Base-by-base conservation (phyloP, 2,113 vertebrate genomes). In the Plestiodon gilberti region DNA sequence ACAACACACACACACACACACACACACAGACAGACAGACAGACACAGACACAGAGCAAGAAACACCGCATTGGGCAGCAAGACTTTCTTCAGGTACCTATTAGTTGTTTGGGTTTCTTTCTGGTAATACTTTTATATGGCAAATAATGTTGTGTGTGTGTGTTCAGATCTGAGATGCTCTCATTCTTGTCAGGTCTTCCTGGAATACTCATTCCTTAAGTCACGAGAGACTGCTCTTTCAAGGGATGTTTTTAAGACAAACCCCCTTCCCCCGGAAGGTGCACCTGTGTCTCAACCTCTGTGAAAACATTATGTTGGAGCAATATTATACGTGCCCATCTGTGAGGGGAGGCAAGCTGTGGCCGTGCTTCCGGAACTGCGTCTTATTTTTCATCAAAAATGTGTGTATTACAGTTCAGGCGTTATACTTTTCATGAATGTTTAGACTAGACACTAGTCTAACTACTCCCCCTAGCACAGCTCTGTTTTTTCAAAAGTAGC, bases 81-180 rank as follows among this genome's bases (percentile, higher is more conserved):
- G 69, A 59, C 64, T 67, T 35, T 64, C 14, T 3, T 74, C 90
- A 92, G 93, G 94, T 93, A 90, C 67, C 43, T 28, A 1, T 2
- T 67, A 15, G 7, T 67, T 9, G 33, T 69, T 73, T 43, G 35
- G 17, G 40, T 71, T 40, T 25, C 15, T 73, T 71, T 78, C 10
- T 43, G n/a, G 14, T 64, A 74, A 48, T 5, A 83, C 1, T 9
- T 83, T 35, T 33, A 40, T 20, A 18, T 52, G 57, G 30, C 13
- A 74, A n/a, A 17, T 65, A 79, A 59, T 25, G 69, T 74, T 52
- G 23, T 43, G 71, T 59, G 11, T 35, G 30, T 10, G 55, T 23
- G n/a, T 84, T 59, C 73, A 67, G 59, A 20, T n/a, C n/a, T 62
- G 35, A 70, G 43, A 52, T 82, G 43, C n/a, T 33, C 25, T 64